phyloP scores from a whole-genome alignment of 2,797 vertebrate genomes.

The Sebastes itinus region DNA sequence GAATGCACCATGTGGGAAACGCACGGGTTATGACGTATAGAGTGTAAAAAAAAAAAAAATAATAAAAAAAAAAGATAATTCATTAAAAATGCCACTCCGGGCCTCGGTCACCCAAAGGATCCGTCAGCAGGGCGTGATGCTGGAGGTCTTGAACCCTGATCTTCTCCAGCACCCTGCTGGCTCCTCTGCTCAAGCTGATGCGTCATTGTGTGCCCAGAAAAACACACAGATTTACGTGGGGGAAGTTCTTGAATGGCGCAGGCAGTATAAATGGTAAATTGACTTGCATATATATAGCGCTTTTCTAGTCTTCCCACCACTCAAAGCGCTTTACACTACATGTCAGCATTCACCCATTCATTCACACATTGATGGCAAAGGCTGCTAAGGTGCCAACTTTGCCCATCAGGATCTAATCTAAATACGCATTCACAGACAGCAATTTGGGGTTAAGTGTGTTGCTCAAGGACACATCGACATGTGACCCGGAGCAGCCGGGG shows the following conservation, averaged over 20 bases:
- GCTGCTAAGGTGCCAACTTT: too few species aligned
- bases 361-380: too few species aligned
- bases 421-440: too few species aligned
- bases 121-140: conserved; percentile 35
- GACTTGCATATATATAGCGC: too few species aligned
- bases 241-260: conserved; percentile 56
- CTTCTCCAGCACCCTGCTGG: conserved; percentile 1
- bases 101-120: conserved; percentile 19
- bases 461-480: too few species aligned
- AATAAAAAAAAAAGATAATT: not conserved
- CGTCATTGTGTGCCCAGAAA: not conserved
- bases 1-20: conserved; percentile 19
- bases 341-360: too few species aligned
- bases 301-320: too few species aligned
- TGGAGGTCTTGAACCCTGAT: conserved; percentile 35
- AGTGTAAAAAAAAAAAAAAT: conserved; percentile 1
- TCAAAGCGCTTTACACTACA: too few species aligned
- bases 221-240: not conserved
- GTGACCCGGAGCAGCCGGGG: too few species aligned
- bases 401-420: too few species aligned
- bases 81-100: conserved; percentile 26
- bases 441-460: too few species aligned
- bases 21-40: not conserved
- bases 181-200: not conserved
- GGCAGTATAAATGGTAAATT: too few species aligned